Conservation (phyloP, 2,888 invertebrate species). For the Nomada fucata region DNA sequence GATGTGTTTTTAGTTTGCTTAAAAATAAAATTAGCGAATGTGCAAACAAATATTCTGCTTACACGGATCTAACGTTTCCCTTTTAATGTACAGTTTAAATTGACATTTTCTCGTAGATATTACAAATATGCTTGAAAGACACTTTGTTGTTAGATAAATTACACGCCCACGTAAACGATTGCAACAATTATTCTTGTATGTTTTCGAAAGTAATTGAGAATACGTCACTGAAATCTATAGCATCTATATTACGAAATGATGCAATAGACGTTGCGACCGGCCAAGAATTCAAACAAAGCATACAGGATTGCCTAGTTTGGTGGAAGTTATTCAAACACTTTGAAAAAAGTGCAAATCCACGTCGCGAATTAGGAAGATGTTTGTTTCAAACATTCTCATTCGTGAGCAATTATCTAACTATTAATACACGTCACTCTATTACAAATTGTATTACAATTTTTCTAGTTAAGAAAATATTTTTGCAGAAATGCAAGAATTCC, state of each 20-base stretch:
- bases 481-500: conserved; percentile 45
- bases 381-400: conserved; percentile 55
- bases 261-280: conserved; percentile 19
- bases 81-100: neutral
- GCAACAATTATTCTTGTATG: conserved; percentile 52
- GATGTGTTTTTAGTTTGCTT: too few relatives aligned
- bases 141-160: conserved; percentile 43
- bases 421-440: neutral
- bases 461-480: neutral
- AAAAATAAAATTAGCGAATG: neutral
- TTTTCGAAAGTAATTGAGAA: conserved; percentile 51
- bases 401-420: conserved; percentile 23
- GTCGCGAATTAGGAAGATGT: conserved; percentile 47
- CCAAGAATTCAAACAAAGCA: conserved; percentile 30
- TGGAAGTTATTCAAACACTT: conserved; percentile 55
- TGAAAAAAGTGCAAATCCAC: conserved; percentile 41
- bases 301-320: conserved; percentile 53
- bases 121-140: conserved; percentile 54
- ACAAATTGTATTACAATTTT: neutral
- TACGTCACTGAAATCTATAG: conserved; percentile 43
- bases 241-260: conserved; percentile 46
- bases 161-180: conserved; percentile 29
- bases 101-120: conserved; percentile 24
- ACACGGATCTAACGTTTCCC: too few relatives aligned
- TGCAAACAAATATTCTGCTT: neutral